Evolutionary conservation across 1,140 invertebrate species (phyloP).

Genomic region (Leucophenga varia): DNA sequence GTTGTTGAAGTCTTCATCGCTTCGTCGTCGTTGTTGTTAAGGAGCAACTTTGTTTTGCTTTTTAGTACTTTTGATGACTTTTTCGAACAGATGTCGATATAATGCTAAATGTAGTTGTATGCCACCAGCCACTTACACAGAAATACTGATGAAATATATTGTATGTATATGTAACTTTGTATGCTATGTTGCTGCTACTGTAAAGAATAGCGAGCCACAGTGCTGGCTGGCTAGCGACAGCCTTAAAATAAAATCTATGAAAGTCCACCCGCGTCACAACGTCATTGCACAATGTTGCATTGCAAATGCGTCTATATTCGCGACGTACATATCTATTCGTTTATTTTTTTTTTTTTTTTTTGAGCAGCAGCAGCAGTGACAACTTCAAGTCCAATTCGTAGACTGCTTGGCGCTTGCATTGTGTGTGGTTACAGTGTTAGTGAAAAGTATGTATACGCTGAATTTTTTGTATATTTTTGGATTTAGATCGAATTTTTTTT

Average conservation of each 20-base stretch:
- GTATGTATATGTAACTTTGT: too few species aligned
- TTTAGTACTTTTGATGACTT: conserved; percentile 54
- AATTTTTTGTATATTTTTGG: too few species aligned
- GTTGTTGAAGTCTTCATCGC: conserved; percentile 2
- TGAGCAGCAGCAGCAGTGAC: conserved; percentile 18
- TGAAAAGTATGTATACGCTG: too few species aligned
- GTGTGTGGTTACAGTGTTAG: too few species aligned
- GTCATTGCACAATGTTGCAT: conserved; percentile 22
- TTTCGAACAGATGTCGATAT: conserved; percentile 53
- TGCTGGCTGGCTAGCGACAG: conserved; percentile 8
- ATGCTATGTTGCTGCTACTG: too few species aligned
- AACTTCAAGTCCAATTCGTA: too few species aligned
- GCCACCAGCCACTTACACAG: conserved; percentile 28
- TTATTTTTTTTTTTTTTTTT: too few species aligned
- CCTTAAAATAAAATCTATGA: conserved; percentile 24
- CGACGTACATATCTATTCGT: too few species aligned
- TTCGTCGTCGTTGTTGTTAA: neutral
- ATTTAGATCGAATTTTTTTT: too few species aligned
- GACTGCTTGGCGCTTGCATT: too few species aligned
- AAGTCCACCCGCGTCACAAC: conserved; percentile 5
- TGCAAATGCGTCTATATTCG: conserved; percentile 43
- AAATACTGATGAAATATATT: conserved; percentile 3
- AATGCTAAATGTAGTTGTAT: conserved; percentile 50
- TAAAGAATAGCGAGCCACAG: neutral
- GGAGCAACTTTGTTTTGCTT: conserved; percentile 52